Conservation (phyloP, 2,113 vertebrate species). For the Silurus meridionalis region DNA sequence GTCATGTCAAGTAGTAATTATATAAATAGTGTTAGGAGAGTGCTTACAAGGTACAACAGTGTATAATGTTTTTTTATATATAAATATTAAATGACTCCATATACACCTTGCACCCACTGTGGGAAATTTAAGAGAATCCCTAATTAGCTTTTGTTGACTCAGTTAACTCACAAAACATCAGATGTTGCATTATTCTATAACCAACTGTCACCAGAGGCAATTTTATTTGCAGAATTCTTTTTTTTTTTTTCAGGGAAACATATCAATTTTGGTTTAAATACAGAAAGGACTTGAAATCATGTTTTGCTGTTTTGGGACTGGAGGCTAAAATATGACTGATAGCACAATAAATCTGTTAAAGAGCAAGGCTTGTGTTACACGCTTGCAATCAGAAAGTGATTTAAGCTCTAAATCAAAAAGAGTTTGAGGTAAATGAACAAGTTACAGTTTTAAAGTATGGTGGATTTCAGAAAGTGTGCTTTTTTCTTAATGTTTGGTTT, state of each 20-base stretch:
- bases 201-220: slow-evolving; percentile 12
- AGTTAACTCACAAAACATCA: slow-evolving; percentile 3
- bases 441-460: background rate
- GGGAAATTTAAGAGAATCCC: slow-evolving; percentile 7
- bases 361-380: slow-evolving; percentile 1
- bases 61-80: background rate
- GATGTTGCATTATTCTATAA: slow-evolving; percentile 8
- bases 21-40: slow-evolving; percentile 2
- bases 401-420: background rate
- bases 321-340: slow-evolving; percentile 16
- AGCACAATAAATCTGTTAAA: slow-evolving; percentile 17
- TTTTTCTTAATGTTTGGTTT: background rate
- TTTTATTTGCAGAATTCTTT: background rate
- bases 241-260: background rate
- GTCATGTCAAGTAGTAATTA: background rate
- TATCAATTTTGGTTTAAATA: slow-evolving; percentile 20
- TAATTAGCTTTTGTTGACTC: slow-evolving; percentile 2
- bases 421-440: background rate
- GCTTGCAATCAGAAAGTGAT: slow-evolving; percentile 7
- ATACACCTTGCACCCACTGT: background rate
- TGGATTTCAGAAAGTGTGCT: background rate
- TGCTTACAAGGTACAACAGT: background rate
- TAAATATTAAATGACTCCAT: background rate
- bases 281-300: slow-evolving; percentile 24
- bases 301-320: slow-evolving; percentile 15